Evolutionary conservation across 2,797 vertebrate genomes (phyloP), one percentile per base, ranked within the genome.

Genomic region (Sciurus carolinensis): DNA sequence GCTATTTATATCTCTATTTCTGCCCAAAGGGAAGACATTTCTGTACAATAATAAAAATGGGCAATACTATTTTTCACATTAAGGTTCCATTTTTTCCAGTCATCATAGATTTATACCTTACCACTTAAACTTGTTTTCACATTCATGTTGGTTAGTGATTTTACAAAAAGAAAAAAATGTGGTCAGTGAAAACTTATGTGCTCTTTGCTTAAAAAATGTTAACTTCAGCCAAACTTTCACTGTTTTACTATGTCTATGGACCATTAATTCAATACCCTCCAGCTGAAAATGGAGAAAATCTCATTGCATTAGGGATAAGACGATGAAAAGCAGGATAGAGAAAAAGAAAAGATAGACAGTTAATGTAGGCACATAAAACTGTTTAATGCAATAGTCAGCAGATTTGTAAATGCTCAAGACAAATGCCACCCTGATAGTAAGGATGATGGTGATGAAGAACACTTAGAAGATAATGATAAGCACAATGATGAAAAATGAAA

Each of bases 1-100:
- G 82, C 71, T 87, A 90, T 91, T 96, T 98, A 83, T 97, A 93
- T 95, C 66, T 94, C 91, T 92, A 59, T 80, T 94, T 92, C 30
- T 69, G 71, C 71, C 62, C 64, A 90, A 97, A 97, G 57, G 33
- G 64, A 98, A 97, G 73, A 76, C 1, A 24, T 62, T 96, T 97
- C 52, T 59, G 5, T 59, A 71, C 36, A 96, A 57, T 59, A 97
- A 82, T 44, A 88, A 97, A 98, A 95, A 69, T 79, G 96, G 97
- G 52, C 57, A 94, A 85, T 42, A 66, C 6, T 36, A 84, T 94
- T 97, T 98, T 62, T 97, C 93, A 94, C 62, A 62, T 91, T 69
- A 90, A 95, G 64, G 8, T 83, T 39, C 75, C 54, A 83, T 15
- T 12, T 88, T 72, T 87, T 12, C 36, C 36, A 92, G 77, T 22